Evolutionary conservation across 2,113 vertebrate species (phyloP), one percentile per base, ranked within the genome.

Genomic region (Sceloporus undulatus): DNA sequence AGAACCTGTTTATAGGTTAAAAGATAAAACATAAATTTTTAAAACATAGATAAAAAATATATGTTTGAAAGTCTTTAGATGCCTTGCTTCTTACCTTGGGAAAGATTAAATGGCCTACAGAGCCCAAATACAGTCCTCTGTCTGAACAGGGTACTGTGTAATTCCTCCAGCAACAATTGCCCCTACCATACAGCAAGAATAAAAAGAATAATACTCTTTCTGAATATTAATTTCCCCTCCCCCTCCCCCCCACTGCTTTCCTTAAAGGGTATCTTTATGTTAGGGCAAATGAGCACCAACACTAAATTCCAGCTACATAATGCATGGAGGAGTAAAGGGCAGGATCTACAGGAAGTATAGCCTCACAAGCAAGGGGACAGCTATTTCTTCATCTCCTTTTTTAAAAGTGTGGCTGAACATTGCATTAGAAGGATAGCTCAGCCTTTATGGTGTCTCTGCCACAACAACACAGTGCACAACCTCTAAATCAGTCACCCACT

Each of bases 1-100:
- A 82, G 34, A 82, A 82, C 21, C 80, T 82, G 80, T 82, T 82
- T 68, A 85, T 85, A 40, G 71, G 70, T 85, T 75, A 85, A 85
- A 85, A 84, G 70, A 48, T 52, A 29, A 19, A 7, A 18, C 11
- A 59, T 84, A 25, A 38, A 74, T 71, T 74, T 84, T 84, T 56
- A 84, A 81, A 42, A 48, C 21, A 65, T 74, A 65, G 62, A 82
- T 87, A 62, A 48, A 87, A 87, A 82, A 78, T 65, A 19, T 42
- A 74, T 23, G 25, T 18, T 59, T 68, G 27, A 68, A 86, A 74
- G 16, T 75, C 16, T 42, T 34, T 74, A 6, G 79, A 62, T 81
- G 18, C 34, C 18, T 87, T n/a, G 38, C n/a, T 42, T 59, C 34
- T 16, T 62, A 74, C 54, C 54, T 81, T 82, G 25, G 42, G 70